Conservation (phyloP, 2,888 invertebrate genomes). For the Hyposoter didymator region DNA sequence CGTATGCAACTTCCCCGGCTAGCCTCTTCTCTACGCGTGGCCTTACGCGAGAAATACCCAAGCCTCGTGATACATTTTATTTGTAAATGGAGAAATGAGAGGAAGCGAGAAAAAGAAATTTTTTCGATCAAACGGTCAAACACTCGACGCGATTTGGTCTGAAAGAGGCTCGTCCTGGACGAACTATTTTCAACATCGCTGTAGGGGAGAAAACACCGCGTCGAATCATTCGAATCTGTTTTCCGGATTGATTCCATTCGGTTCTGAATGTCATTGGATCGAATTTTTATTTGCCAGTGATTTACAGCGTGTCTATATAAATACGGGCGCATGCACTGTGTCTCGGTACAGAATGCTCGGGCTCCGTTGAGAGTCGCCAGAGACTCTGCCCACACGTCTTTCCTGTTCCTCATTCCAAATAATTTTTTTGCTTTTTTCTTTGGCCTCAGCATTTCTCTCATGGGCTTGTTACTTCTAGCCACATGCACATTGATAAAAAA, state of each 20-base stretch:
- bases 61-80: constrained; percentile 20
- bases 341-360: constrained; percentile 43
- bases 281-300: background rate
- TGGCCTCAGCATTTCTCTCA: constrained; percentile 22
- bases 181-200: no score
- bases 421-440: constrained; percentile 22
- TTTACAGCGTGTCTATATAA: background rate
- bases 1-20: background rate
- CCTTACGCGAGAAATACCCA: background rate
- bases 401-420: constrained; percentile 59
- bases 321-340: background rate
- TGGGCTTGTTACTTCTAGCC: constrained; percentile 5
- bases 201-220: no score
- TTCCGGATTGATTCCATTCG: background rate
- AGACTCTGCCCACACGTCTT: constrained; percentile 53
- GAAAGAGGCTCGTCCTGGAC: no score
- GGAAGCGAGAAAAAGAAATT: background rate
- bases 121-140: no score
- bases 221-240: background rate
- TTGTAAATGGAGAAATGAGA: background rate
- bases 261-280: background rate
- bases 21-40: background rate
- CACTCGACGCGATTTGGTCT: no score
- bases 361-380: constrained; percentile 25
- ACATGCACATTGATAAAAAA: background rate